Conservation (phyloP, 1,140 invertebrate species). For the Calephelis virginiensis region DNA sequence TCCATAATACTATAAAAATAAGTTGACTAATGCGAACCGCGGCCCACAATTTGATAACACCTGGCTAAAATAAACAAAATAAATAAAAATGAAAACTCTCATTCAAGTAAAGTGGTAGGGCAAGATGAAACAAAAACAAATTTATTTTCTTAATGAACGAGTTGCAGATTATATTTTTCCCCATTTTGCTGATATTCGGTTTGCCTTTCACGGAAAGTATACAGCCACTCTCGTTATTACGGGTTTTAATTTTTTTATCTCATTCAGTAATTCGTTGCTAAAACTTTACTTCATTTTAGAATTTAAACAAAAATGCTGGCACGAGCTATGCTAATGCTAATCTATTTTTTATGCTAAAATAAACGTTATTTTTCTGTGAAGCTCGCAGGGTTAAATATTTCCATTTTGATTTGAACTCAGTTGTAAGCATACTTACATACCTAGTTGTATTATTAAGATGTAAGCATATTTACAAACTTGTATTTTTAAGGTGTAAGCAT, state of each 20-base stretch:
- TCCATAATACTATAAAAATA: no score
- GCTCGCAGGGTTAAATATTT: no score
- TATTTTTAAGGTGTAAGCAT: no score
- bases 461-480: no score
- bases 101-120: conserved; percentile 28
- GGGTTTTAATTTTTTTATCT: conserved; percentile 21
- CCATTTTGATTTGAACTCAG: no score
- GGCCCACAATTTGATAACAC: no score
- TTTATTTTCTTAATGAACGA: conserved; percentile 36
- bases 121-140: conserved; percentile 37
- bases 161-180: conserved; percentile 31
- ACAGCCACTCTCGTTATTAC: conserved; percentile 22
- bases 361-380: no score
- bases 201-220: conserved; percentile 18
- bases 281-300: conserved; percentile 13
- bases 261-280: neutral
- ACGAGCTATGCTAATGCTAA: neutral
- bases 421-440: no score
- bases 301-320: conserved; percentile 1
- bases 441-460: no score
- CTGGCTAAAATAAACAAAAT: conserved; percentile 7
- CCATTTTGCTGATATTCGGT: conserved; percentile 29
- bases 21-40: no score
- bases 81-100: conserved; percentile 25
- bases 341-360: neutral